Base-by-base conservation (phyloP, 1,140 invertebrate genomes). In the Papilio aristodemus region DNA sequence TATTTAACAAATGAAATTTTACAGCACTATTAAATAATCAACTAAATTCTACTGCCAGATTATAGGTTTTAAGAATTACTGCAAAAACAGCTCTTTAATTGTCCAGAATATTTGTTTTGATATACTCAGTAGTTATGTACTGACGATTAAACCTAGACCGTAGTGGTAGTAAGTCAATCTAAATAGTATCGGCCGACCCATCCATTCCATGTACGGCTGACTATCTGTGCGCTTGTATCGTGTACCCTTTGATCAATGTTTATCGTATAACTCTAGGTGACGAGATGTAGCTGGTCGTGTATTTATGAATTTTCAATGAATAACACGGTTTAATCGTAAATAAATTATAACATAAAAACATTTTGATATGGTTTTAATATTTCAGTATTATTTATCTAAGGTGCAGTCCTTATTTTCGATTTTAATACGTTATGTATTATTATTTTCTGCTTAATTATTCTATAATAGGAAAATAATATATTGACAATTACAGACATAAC, bases 161-260 rank as follows among this genome's bases (percentile, higher is more conserved):
- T 36, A 5, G 59, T 38, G 32, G 14, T 36, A 14, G 27, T 38
- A 62, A 62, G 38, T 37, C 59, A 62, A 62, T 32, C 36, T 62
- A 9, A 36, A n/a, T 62, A 13, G 7, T 50, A 62, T 38, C 27
- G 27, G 11, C 59, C 25, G 43, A 66, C 41, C 63, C 41, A 46
- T 66, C 41, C 43, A 11, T 66, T 50, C 63, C 63, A 32, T 66
- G 63, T 66, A 66, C 39, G 63, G 63, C 38, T 63, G 36, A 9
- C n/a, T 66, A 41, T 50, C 63, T 32, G 25, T 64, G n/a, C 62
- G 14, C 62, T 66, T 50, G 25, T 50, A 50, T 66, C 63, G 25
- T 32, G 13, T 50, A 32, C 63, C 27, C 14, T 50, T n/a, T 50
- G 39, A 66, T 66, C 63, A 66, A 66, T 50, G 63, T 50, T 46